Evolutionary conservation across 2,113 vertebrate genomes (phyloP).

Genomic region (Carlito syrichta): DNA sequence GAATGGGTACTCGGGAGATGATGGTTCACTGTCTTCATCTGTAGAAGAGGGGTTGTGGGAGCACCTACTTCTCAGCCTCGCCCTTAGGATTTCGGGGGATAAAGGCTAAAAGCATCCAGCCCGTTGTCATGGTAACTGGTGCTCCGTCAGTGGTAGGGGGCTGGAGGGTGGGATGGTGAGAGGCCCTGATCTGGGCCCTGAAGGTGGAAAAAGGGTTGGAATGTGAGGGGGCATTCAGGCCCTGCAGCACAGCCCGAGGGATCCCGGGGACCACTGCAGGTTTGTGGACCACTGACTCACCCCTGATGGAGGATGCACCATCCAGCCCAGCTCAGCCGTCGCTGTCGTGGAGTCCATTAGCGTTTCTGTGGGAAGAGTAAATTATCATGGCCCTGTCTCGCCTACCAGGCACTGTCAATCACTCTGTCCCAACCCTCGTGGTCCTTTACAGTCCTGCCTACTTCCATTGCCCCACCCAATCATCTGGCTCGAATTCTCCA

Average conservation of each 20-base stretch:
- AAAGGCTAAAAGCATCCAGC: neutral
- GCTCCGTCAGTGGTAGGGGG: neutral
- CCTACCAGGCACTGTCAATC: neutral
- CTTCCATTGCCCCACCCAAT: neutral
- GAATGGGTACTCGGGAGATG: neutral
- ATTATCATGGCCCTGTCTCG: neutral
- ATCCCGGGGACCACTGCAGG: neutral
- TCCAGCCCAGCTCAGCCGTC: conserved; percentile 97
- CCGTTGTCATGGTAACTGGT: conserved; percentile 28
- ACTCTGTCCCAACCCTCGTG: neutral
- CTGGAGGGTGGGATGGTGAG: neutral
- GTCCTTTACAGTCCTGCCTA: neutral
- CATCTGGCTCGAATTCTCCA: neutral
- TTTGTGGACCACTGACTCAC: conserved; percentile 82
- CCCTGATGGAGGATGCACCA: conserved; percentile 91
- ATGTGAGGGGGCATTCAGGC: conserved; percentile 69
- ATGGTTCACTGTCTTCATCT: neutral
- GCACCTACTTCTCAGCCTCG: neutral
- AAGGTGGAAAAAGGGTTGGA: conserved; percentile 37
- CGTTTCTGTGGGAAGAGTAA: conserved; percentile 85
- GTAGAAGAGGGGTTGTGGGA: neutral
- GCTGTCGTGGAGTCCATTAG: conserved; percentile 98
- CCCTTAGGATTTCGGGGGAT: neutral
- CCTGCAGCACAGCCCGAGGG: fast-evolving
- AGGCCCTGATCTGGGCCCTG: neutral